Base-by-base conservation (phyloP, 2,888 invertebrate species). In the Serripes groenlandicus region DNA sequence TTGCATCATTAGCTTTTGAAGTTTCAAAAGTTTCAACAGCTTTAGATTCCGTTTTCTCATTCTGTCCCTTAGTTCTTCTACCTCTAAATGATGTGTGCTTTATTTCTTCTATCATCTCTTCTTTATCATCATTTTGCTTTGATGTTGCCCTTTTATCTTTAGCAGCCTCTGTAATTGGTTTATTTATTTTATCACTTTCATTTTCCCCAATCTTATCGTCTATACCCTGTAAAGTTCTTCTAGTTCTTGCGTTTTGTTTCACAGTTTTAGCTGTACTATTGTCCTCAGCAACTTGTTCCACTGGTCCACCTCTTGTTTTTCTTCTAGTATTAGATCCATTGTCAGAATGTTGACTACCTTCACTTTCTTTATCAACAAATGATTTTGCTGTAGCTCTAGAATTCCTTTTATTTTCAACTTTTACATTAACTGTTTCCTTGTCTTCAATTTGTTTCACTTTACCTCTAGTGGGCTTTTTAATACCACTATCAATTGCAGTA, bases 361-460 rank as follows among this genome's bases (percentile, higher is more conserved):
- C 9, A 23, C 26, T 42, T 30, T 32, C 21, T 35, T 21, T 32
- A 71, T n/a, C 21, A 26, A 1, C 71, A 3, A 4, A 37, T 5
- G 66, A 35, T 23, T 56, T 58, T 30, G 3, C 32, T 32, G 7
- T 11, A 54, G 30, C 54, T 32, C 32, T 52, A 32, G 54, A 30
- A 21, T 70, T 52, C n/a, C 54, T 54, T 5, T 73, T 76, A 26
- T 69, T 62, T 62, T 77, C 23, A 37, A 52, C 56, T 35, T 72
- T 64, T 37, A 77, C 75, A 58, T 30, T 32, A 37, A 21, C 64
- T 11, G n/a, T 23, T n/a, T 35, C 21, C 3, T 58, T 23, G 21
- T 37, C 71, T 73, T 75, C 62, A 0, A 18, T 66, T 79, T 62
- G 23, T 49, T 77, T 69, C 49, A 28, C 66, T 42, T 60, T 70